Conservation (phyloP, 1,140 invertebrate genomes). For the Magallana ariakensis region DNA sequence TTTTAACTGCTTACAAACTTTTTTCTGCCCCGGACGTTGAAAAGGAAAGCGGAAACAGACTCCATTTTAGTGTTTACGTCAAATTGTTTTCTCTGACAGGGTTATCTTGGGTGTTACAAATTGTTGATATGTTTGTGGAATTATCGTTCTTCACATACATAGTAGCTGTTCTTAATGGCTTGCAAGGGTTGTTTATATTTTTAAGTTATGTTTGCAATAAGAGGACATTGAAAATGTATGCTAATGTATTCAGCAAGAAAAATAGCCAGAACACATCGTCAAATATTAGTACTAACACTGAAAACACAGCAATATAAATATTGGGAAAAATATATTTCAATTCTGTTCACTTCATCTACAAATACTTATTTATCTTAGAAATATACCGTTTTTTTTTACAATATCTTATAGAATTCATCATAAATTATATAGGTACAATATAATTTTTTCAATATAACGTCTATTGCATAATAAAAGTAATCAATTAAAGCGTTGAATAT, state of each 20-base stretch:
- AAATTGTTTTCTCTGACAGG: constrained; percentile 48
- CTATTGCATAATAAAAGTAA: no score
- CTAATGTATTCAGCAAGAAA: no score
- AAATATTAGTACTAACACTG: no score
- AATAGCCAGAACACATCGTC: no score
- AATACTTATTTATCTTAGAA: background rate
- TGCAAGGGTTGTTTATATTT: constrained; percentile 49
- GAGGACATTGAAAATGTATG: background rate
- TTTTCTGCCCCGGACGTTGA: background rate
- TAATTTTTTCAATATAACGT: no score
- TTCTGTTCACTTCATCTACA: no score
- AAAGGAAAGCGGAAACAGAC: constrained; percentile 6
- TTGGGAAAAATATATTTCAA: no score
- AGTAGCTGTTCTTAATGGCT: constrained; percentile 26
- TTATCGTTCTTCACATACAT: background rate
- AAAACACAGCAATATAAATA: no score
- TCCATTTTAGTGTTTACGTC: constrained; percentile 44
- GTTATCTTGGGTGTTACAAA: constrained; percentile 27
- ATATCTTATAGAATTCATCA: no score
- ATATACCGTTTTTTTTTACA: no score
- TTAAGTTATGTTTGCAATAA: constrained; percentile 40
- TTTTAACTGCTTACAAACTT: constrained; percentile 27
- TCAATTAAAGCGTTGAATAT: no score
- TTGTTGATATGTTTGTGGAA: constrained; percentile 39
- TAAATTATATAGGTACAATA: no score